Evolutionary conservation across 1,140 invertebrate genomes (phyloP), one percentile per base, ranked within the genome.

Genomic region (Cylas formicarius): DNA sequence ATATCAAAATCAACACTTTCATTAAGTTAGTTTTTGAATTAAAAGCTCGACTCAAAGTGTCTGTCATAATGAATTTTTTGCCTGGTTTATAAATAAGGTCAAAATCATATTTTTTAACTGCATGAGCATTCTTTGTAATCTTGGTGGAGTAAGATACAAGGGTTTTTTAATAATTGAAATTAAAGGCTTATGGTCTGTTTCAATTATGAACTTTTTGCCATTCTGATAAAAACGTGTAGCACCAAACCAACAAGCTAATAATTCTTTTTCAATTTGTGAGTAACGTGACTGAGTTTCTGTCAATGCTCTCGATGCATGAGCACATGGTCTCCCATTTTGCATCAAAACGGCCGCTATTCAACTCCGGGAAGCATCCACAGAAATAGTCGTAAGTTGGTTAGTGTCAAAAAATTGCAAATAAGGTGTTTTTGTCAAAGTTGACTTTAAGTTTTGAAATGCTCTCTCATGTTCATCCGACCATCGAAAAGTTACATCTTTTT

Each of bases 241-340:
- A 20, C 43, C 57, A 51, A 48, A 60, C n/a, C 45, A 11, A n/a
- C 65, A 53, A 11, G 53, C 55, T 7, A 60, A 32, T 11, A 55
- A 24, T 44, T 67, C 60, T 49, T 71, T 70, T 44, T 71, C 60
- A n/a, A n/a, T n/a, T n/a, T n/a, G n/a, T n/a, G n/a, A n/a, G n/a
- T n/a, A n/a, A n/a, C n/a, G n/a, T n/a, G n/a, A n/a, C n/a, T n/a
- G n/a, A n/a, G n/a, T n/a, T n/a, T n/a, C n/a, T n/a, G n/a, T n/a
- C n/a, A n/a, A n/a, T n/a, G n/a, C n/a, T n/a, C n/a, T n/a, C n/a
- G n/a, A n/a, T n/a, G n/a, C n/a, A n/a, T n/a, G n/a, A n/a, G n/a
- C n/a, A n/a, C n/a, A n/a, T n/a, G n/a, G n/a, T n/a, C n/a, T n/a
- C n/a, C n/a, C n/a, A n/a, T n/a, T n/a, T n/a, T n/a, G n/a, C n/a